phyloP scores from a whole-genome alignment of 2,113 vertebrate genomes.

The Poeciliopsis retropinna region DNA sequence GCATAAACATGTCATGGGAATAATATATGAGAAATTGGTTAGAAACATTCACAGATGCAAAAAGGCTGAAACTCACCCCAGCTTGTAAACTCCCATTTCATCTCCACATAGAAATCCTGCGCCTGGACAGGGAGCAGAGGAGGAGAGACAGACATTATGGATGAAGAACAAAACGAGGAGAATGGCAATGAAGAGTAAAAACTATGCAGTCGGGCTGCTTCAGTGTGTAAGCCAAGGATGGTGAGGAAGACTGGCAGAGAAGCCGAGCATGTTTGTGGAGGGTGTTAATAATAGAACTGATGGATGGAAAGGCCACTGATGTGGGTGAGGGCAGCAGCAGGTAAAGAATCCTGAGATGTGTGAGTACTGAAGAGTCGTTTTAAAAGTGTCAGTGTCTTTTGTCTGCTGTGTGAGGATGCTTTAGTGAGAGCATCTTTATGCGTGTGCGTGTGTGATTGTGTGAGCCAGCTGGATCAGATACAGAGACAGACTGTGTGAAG shows the following conservation, averaged over 20 bases:
- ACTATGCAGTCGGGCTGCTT: slow-evolving; percentile 18
- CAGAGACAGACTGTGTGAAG: slow-evolving; percentile 44
- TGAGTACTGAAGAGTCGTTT: slow-evolving; percentile 23
- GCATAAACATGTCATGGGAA: background rate
- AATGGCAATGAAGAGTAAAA: slow-evolving; percentile 9
- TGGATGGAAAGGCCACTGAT: slow-evolving; percentile 21
- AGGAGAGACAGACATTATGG: slow-evolving; percentile 18
- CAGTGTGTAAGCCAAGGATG: slow-evolving; percentile 22
- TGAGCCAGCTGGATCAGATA: slow-evolving; percentile 33
- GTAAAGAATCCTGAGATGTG: slow-evolving; percentile 3
- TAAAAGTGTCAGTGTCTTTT: slow-evolving; percentile 35
- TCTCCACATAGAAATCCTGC: slow-evolving; percentile 98
- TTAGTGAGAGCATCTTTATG: background rate
- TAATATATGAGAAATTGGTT: background rate
- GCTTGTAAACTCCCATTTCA: slow-evolving; percentile 98
- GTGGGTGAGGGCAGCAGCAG: slow-evolving; percentile 42
- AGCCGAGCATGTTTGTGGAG: slow-evolving; percentile 3
- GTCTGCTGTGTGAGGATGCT: slow-evolving; percentile 12
- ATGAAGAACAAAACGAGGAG: slow-evolving; percentile 4
- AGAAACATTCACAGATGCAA: slow-evolving; percentile 7
- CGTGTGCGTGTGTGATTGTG: background rate
- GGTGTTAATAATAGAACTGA: slow-evolving; percentile 45
- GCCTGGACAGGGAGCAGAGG: slow-evolving; percentile 77
- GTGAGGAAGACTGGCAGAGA: slow-evolving; percentile 30
- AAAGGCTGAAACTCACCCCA: slow-evolving; percentile 86